These are phyloP conservation scores for Lordiphosa fenestrarum DNA, from an alignment of 2,888 invertebrate genomes.

Conservation along the genomic window DNA sequence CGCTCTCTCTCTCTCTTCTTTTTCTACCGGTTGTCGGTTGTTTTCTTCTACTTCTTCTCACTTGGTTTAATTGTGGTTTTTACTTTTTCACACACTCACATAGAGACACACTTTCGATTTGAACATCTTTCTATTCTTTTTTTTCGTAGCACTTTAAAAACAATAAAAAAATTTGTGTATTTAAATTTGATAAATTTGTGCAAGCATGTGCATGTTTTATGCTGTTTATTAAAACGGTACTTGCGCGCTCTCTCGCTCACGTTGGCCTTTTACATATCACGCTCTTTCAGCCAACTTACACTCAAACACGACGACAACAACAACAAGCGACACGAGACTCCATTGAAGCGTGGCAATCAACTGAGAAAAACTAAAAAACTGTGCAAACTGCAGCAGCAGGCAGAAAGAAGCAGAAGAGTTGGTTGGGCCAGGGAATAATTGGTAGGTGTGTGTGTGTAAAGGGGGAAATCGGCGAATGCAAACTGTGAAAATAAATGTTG, in stretches of 20 bases:
- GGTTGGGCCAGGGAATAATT: conserved; percentile 13
- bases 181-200: not conserved
- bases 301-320: conserved; percentile 29
- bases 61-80: conserved; percentile 2
- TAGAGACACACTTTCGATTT: too few relatives aligned
- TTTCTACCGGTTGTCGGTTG: conserved; percentile 31
- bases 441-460: conserved; percentile 14
- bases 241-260: conserved; percentile 3
- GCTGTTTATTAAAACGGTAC: conserved; percentile 3
- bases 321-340: conserved; percentile 47
- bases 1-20: conserved; percentile 12
- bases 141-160: too few relatives aligned
- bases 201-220: conserved; percentile 7
- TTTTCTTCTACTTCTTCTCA: conserved; percentile 24
- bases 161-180: not conserved
- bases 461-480: conserved; percentile 19
- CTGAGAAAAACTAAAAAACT: conserved; percentile 52
- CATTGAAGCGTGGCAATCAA: conserved; percentile 77
- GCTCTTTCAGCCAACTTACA: conserved; percentile 5
- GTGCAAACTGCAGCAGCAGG: conserved; percentile 22
- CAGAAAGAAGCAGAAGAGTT: conserved; percentile 4
- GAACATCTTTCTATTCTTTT: too few relatives aligned
- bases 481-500: conserved; percentile 27
- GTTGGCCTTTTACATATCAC: conserved; percentile 11
- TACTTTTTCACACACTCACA: too few relatives aligned